Base-by-base conservation (phyloP, 1,140 invertebrate genomes). In the Drosophila rhopaloa region DNA sequence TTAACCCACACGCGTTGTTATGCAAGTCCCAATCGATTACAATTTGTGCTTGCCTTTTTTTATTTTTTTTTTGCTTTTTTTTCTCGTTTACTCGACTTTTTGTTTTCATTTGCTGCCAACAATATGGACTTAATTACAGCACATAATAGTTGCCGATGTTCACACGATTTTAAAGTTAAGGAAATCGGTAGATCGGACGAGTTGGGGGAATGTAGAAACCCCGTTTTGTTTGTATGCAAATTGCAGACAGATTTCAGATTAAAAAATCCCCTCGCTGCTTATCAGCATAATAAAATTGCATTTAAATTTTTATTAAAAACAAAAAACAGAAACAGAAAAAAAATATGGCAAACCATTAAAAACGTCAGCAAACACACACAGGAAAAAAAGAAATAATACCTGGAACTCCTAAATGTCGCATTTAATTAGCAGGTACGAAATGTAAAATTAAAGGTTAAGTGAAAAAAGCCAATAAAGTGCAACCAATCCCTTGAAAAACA, bases 151-250 rank as follows among this genome's bases (percentile, higher is more conserved):
- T 14, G 37, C 40, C 24, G 65, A 41, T 50, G 65, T 71, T 81
- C 79, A 73, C 79, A 81, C 55, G 47, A 62, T 24, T 51, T 40
- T n/a, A n/a, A 24, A 65, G 29, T 61, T 65, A 37, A 65, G 61
- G 43, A 48, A 67, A 66, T 40, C 35, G 43, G 3, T 7, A 47
- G 19, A 16, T 48, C 10, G 13, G n/a, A 24, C 38, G 46, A 3
- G 37, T 10, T 9, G 32, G 19, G 24, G 32, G 43, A 29, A 27
- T 43, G 13, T 65, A 24, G 47, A 46, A 48, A 43, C 51, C 59
- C 51, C 43, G 71, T 67, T 79, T 83, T 80, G 61, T 81, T 86
- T 85, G 74, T 85, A 86, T 86, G 81, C 78, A 77, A 85, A 84
- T 84, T 76, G 37, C 48, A 47, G 41, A 41, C 57, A 10, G 27